Evolutionary conservation across 1,140 invertebrate species (phyloP).

Genomic region (Bombus vancouverensis): DNA sequence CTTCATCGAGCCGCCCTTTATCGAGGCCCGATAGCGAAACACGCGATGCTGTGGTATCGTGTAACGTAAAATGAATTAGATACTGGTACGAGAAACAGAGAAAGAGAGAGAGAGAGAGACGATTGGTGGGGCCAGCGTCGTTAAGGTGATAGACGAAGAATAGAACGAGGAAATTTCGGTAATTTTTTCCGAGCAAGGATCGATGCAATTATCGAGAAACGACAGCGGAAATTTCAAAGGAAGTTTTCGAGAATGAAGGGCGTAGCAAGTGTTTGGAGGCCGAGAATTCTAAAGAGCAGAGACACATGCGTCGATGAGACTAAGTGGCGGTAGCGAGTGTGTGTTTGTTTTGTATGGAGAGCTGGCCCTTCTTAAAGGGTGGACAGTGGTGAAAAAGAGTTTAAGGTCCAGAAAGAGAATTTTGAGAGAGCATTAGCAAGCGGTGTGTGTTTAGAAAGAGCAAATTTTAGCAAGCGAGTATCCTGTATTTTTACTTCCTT

Average conservation of each 20-base stretch:
- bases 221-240: not conserved
- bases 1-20: not conserved
- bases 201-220: not conserved
- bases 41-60: not conserved
- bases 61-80: constrained; percentile 20
- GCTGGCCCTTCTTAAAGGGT: constrained; percentile 6
- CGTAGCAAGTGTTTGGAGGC: not conserved
- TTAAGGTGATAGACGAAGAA: not conserved
- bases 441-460: constrained; percentile 21
- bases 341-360: constrained; percentile 20
- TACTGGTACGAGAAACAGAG: not conserved
- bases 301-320: not conserved
- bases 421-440: constrained; percentile 39
- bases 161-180: not conserved
- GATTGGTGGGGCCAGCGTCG: too few relatives aligned
- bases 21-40: not conserved
- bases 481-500: not conserved
- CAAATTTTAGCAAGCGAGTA: constrained; percentile 5
- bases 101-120: too few relatives aligned
- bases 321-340: constrained; percentile 30
- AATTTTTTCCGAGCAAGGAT: not conserved
- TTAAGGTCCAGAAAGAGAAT: constrained; percentile 39
- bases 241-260: not conserved
- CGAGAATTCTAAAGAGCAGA: not conserved
- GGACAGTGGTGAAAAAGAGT: constrained; percentile 35